These are phyloP conservation scores for Dusona sp. DNA, from an alignment of 2,888 invertebrate genomes.

Conservation along the genomic window DNA sequence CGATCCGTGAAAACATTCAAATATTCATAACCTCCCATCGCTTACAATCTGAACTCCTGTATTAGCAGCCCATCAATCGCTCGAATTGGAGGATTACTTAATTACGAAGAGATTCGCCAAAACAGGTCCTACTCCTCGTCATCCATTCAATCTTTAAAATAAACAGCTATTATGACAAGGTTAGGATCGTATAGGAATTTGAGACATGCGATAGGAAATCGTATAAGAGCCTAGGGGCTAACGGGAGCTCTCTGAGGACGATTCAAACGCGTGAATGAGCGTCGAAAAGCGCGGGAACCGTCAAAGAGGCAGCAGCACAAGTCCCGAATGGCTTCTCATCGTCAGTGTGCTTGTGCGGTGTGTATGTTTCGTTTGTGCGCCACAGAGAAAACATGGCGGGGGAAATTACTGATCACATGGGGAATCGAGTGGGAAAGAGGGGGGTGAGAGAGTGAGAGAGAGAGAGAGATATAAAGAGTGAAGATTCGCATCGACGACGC, in stretches of 20 bases:
- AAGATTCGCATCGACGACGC: slow-evolving; percentile 58
- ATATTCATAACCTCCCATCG: slow-evolving; percentile 26
- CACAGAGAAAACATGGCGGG: slow-evolving; percentile 47
- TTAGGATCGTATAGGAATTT: background rate
- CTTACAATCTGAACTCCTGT: background rate
- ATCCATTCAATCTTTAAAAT: background rate
- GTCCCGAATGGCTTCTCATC: slow-evolving; percentile 59
- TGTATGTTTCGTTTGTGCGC: slow-evolving; percentile 52
- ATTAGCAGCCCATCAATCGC: background rate
- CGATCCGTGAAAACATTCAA: slow-evolving; percentile 38
- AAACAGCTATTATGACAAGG: slow-evolving; percentile 6
- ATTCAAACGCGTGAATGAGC: slow-evolving; percentile 65
- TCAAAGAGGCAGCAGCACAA: slow-evolving; percentile 44
- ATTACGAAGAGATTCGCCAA: slow-evolving; percentile 28
- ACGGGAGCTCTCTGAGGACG: slow-evolving; percentile 20
- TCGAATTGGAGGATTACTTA: slow-evolving; percentile 32
- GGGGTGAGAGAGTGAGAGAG: background rate
- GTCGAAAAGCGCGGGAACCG: slow-evolving; percentile 69
- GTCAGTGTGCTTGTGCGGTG: slow-evolving; percentile 34
- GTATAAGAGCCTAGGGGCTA: slow-evolving; percentile 23
- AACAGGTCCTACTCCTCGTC: background rate
- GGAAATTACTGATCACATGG: slow-evolving; percentile 20
- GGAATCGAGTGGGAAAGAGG: background rate
- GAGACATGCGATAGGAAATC: slow-evolving; percentile 16
- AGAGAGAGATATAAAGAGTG: background rate